phyloP scores from a whole-genome alignment of 2,113 vertebrate species.

The Chelonoidis abingdonii region DNA sequence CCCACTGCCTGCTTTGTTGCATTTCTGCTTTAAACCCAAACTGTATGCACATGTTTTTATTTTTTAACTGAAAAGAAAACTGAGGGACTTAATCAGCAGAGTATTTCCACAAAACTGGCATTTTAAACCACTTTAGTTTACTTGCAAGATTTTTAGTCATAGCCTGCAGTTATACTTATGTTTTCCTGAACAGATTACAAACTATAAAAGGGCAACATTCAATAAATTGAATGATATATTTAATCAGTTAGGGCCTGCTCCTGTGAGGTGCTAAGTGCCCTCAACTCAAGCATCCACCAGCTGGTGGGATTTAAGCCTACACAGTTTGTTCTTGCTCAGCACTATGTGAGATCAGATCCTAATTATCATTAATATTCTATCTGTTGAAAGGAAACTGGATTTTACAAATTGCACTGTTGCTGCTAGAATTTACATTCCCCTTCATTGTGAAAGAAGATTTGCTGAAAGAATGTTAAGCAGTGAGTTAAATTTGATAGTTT shows the following conservation, averaged over 20 bases:
- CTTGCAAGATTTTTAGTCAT: not conserved
- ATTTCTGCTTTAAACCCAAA: not conserved
- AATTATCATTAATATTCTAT: not conserved
- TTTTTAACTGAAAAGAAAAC: not conserved
- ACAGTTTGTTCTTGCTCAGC: not conserved
- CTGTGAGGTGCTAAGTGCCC: not conserved
- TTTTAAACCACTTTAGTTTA: not conserved
- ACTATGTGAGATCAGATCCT: not conserved
- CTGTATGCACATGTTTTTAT: not conserved
- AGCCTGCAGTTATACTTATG: not conserved
- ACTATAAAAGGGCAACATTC: not conserved
- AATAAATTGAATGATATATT: not conserved
- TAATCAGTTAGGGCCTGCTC: not conserved
- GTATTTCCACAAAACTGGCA: not conserved
- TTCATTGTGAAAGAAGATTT: conserved; percentile 29
- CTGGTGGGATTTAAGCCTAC: not conserved
- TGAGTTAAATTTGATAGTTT: conserved; percentile 26
- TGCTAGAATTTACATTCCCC: conserved; percentile 39
- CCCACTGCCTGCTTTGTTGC: not conserved
- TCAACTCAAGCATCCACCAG: not conserved
- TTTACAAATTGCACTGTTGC: not conserved
- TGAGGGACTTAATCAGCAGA: not conserved
- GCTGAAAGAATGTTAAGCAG: conserved; percentile 13
- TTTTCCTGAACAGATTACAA: not conserved
- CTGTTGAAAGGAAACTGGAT: conserved; percentile 22